Evolutionary conservation across 2,113 vertebrate genomes (phyloP), one percentile per base, ranked within the genome.

Genomic region (Danionella cerebrum): DNA sequence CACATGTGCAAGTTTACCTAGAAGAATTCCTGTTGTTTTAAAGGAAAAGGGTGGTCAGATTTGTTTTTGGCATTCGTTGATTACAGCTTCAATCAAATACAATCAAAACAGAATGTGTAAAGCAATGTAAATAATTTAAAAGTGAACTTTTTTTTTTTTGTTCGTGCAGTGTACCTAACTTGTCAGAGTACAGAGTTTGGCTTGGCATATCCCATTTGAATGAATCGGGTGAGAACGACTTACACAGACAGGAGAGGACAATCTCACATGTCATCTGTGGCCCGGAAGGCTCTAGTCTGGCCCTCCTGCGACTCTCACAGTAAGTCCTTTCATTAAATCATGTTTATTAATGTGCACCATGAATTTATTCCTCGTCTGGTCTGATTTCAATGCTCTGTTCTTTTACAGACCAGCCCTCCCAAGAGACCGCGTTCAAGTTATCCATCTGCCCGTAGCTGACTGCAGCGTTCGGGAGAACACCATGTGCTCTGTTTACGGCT

Each of bases 201-300:
- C 88, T 98, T 65, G 95, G 94, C 38, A 87, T 93, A 22, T 90
- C 95, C 44, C 90, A 94, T 78, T 87, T 97, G 54, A 86, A 85
- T 45, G 89, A 89, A 70, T 90, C 82, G 1, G 76, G 87, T 50
- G 84, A 91, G 22, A 91, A 93, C 68, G 85, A 77, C 52, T 78
- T 82, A 53, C 88, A 76, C 2, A 93, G 83, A 72, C 96, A 98
- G 84, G 87, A 94, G 79, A 85, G 90, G 42, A 93, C 86, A 68
- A 91, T 98, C 38, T 92, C 92, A 22, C 92, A 97, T 76, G 76
- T 98, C 67, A 91, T 98, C 3, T 96, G 94, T 41, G 96, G 96
- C 0, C 96, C 96, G 0, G 65, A 92, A 69, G 94, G 92, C 31
- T 98, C 96, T 45, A 92, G 91, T 73, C 82, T 98, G 74, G 93